Evolutionary conservation across 2,797 vertebrate species (phyloP).

Genomic region (Anguilla marmorata): DNA sequence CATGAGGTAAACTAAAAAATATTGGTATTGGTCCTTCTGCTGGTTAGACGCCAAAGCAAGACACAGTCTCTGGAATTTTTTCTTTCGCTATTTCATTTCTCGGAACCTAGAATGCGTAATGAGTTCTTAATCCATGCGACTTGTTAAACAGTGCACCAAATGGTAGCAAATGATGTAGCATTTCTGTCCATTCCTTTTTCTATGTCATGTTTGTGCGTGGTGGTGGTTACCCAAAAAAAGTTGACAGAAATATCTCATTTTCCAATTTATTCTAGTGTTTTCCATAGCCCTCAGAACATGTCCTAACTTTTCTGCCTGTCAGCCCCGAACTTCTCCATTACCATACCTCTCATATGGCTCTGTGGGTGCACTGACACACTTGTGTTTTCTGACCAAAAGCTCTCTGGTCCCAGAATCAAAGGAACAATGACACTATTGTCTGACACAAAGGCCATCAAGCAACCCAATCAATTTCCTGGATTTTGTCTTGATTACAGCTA

Average conservation of each 20-base stretch:
- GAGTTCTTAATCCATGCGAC: neutral
- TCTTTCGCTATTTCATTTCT: neutral
- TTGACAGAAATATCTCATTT: neutral
- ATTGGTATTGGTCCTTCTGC: neutral
- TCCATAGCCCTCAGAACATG: neutral
- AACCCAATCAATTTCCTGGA: neutral
- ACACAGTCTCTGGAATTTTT: neutral
- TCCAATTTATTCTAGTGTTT: neutral
- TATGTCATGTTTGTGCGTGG: neutral
- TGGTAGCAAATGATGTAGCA: neutral
- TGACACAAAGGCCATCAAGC: neutral
- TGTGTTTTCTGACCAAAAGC: neutral
- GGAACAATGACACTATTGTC: neutral
- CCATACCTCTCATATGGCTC: neutral
- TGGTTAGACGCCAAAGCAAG: neutral
- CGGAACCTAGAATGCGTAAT: neutral
- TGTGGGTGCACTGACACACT: neutral
- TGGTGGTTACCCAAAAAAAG: neutral
- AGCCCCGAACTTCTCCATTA: neutral
- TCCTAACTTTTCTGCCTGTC: neutral
- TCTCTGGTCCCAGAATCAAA: neutral
- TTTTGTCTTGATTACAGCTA: neutral
- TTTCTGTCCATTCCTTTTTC: neutral
- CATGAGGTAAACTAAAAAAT: neutral
- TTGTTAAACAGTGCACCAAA: neutral